Percentiles rank a stretch among this genome's conserved stretches.
These are phyloP conservation scores for Bovichtus variegatus DNA, from an alignment of 2,797 vertebrate genomes.

Conservation along the genomic window DNA sequence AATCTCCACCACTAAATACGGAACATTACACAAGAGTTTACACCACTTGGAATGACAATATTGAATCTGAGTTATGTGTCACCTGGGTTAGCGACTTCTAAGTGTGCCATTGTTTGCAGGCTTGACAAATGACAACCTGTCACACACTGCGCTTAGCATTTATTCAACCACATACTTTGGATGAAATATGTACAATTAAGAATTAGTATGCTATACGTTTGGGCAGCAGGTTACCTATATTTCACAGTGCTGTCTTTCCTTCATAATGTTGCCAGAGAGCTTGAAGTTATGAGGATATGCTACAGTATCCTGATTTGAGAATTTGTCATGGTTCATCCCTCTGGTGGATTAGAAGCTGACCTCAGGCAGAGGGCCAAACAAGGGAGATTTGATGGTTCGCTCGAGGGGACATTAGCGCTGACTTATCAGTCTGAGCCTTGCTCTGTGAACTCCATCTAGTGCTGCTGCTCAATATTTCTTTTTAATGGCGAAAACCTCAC, in stretches of 20 bases:
- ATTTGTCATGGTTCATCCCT: constrained; percentile 76
- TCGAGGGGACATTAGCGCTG: constrained; percentile 70
- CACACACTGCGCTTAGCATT: background rate
- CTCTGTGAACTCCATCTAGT: constrained; percentile 49
- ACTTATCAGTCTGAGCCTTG: constrained; percentile 65
- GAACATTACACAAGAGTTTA: constrained; percentile 51
- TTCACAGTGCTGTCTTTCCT: constrained; percentile 42
- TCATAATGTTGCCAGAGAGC: constrained; percentile 30
- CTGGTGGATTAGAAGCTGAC: constrained; percentile 76
- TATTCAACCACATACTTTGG: background rate
- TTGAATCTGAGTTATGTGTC: constrained; percentile 25
- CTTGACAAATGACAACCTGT: background rate
- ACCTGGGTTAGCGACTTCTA: constrained; percentile 21
- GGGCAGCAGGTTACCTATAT: constrained; percentile 8
- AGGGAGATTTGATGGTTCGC: constrained; percentile 74
- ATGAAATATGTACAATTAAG: constrained; percentile 13
- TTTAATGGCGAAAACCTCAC: constrained; percentile 25
- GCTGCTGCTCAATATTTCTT: constrained; percentile 47
- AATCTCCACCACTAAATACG: constrained; percentile 59
- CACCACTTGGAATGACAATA: constrained; percentile 42
- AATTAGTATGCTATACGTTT: background rate
- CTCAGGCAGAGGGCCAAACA: constrained; percentile 76
- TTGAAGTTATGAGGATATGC: constrained; percentile 46
- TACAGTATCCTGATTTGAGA: constrained; percentile 65
- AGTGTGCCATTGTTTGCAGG: background rate